Evolutionary conservation across 2,113 vertebrate species (phyloP), one percentile per base, ranked within the genome.

Genomic region (Lynx canadensis): DNA sequence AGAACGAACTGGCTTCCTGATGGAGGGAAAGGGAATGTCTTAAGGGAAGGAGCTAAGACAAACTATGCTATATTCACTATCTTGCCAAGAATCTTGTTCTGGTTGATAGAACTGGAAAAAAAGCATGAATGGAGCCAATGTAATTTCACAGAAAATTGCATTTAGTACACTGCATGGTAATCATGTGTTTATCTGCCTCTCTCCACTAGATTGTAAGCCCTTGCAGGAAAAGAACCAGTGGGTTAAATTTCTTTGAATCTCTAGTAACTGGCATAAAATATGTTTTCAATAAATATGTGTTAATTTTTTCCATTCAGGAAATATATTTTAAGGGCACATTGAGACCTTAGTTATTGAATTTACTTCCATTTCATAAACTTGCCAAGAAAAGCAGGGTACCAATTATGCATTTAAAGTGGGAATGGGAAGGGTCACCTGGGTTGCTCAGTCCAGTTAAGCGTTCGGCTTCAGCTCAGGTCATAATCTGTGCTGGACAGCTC

Each of bases 41-140:
- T 52, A 80, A 92, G 52, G 88, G 36, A 90, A 96, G 4, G n/a
- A 78, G n/a, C 65, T 48, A 74, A 89, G 83, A 50, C 68, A 95
- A 86, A 82, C 65, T 84, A 38, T 88, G 48, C 71, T 65, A 63
- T 29, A 5, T 82, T 96, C 63, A 33, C 29, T 96, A 69, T 83
- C 91, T 45, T 93, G 95, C 79, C 96, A 94, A 96, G 65, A 87
- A 81, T 52, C 25, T 36, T 76, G 63, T 50, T 68, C 63, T 96
- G 93, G 93, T 41, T 89, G 73, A 96, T 66, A 96, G 36, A 66
- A 45, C 48, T 91, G 38, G 86, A 29, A 91, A 95, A 95, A 87
- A 86, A 84, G n/a, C 41, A 83, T 82, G 60, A 81, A 80, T 79
- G 66, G 31, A 89, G n/a, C 68, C 45, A 82, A 83, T 86, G 93